Conservation (phyloP, 2,797 vertebrate species). For the Potorous gilbertii region DNA sequence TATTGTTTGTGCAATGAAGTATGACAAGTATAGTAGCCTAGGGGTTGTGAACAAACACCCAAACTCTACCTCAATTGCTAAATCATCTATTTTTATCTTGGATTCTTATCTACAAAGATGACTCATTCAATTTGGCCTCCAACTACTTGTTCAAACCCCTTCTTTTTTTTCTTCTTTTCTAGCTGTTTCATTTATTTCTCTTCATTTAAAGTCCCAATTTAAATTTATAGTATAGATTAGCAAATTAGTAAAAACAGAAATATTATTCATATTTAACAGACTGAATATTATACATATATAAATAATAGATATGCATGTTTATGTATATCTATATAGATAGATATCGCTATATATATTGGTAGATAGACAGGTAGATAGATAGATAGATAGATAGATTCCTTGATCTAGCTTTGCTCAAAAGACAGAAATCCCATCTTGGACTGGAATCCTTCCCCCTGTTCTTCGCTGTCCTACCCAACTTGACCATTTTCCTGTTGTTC, state of each 20-base stretch:
- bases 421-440: background rate
- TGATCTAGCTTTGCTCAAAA: background rate
- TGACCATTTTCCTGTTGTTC: background rate
- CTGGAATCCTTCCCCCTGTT: background rate
- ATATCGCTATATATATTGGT: no score
- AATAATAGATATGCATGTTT: no score
- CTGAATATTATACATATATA: background rate
- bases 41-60: background rate
- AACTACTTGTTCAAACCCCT: background rate
- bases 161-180: background rate
- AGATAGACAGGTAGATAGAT: no score
- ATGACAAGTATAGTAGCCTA: background rate
- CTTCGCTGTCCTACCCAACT: background rate
- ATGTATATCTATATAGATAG: no score
- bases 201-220: background rate
- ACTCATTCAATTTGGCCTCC: background rate
- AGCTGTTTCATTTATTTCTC: background rate
- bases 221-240: background rate
- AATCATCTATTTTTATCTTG: background rate
- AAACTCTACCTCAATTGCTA: background rate
- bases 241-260: background rate
- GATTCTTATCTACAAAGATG: background rate
- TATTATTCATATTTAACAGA: background rate
- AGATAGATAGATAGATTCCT: background rate
- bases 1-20: background rate